Evolutionary conservation across 2,888 invertebrate species (phyloP), one percentile per base, ranked within the genome.

Genomic region (Conistra vaccinii): DNA sequence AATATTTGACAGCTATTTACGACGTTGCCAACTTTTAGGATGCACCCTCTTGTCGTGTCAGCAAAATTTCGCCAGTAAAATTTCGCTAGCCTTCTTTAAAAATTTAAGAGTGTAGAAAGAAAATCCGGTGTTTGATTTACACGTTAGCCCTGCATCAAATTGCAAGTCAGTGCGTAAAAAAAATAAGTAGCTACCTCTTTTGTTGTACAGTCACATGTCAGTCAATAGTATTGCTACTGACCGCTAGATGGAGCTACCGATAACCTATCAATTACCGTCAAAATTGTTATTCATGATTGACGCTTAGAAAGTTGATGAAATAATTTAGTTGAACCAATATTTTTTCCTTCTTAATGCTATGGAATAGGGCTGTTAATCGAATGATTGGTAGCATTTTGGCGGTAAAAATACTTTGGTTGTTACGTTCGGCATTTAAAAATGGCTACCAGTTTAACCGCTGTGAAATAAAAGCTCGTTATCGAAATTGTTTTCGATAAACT

Each of bases 201-300:
- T 85, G 81, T 86, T 86, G 84, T 86, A 86, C 62, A 85, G 86
- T 88, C 88, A 83, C 86, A 86, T 86, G 89, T 86, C 88, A 86
- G 79, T 87, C 83, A 78, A 77, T 83, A 90, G 87, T 93, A 84
- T 85, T 80, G 92, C 95, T 95, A 94, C 93, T 91, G 91, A 78
- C 92, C 92, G 90, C 89, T 91, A 95, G 95, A 94, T 95, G 76
- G 92, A 91, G 91, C 89, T 83, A 92, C 91, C 85, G 93, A 94
- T 94, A 93, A 93, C 89, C 89, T 92, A 93, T 93, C 93, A 92
- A 93, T 93, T 94, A 94, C 93, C 91, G 91, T 90, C 91, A 90
- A 89, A 90, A 85, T 84, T 83, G 82, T 89, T 87, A 87, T 87
- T 89, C 85, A 74, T 93, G 94, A 94, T 93, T 93, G 93, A 94